Percentiles rank a stretch among this genome's conserved stretches.
These are phyloP conservation scores for Pharmacophagus antenor DNA, from an alignment of 2,888 invertebrate species.

Conservation along the genomic window DNA sequence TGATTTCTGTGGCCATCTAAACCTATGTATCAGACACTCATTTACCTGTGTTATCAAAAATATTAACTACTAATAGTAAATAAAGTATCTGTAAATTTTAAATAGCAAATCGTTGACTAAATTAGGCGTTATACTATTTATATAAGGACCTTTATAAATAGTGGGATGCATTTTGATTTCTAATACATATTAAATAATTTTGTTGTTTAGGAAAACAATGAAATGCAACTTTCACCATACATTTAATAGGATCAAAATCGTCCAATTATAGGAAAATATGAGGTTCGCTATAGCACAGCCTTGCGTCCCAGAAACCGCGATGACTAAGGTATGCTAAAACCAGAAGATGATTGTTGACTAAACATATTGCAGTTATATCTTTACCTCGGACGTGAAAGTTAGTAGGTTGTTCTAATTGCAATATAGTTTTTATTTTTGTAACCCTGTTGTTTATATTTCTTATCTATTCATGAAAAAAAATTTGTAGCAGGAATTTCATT, in stretches of 20 bases:
- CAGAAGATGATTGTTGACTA: not conserved
- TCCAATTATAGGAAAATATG: not conserved
- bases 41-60: no score
- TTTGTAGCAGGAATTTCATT: no score
- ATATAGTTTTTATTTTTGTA: not conserved
- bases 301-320: constrained; percentile 25
- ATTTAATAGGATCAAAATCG: constrained; percentile 14
- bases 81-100: no score
- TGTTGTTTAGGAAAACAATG: not conserved
- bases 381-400: not conserved
- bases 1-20: not conserved
- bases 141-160: no score
- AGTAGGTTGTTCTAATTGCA: not conserved
- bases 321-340: constrained; percentile 16
- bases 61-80: no score
- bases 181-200: not conserved
- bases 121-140: no score
- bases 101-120: no score
- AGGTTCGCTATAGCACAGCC: not conserved
- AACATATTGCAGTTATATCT: not conserved
- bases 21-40: not conserved
- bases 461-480: no score
- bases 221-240: constrained; percentile 13
- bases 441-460: no score
- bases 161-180: not conserved